Evolutionary conservation across 2,797 vertebrate species (phyloP).

Genomic region (Cossypha dichroa): DNA sequence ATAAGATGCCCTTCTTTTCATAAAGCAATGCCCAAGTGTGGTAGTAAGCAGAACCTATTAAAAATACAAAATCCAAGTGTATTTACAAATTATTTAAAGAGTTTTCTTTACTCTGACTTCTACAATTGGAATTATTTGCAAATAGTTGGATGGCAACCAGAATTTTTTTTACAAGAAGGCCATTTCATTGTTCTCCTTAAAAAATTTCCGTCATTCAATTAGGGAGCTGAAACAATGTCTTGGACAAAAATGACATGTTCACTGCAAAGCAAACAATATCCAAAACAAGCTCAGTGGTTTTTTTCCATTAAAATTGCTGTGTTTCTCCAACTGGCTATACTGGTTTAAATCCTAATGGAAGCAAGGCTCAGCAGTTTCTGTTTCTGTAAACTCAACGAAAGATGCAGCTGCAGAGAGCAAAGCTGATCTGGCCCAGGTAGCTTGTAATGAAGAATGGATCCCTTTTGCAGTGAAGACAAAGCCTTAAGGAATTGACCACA

Average conservation of each 20-base stretch:
- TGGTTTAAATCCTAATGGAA: background rate
- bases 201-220: slow-evolving; percentile 52
- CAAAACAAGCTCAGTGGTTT: slow-evolving; percentile 20
- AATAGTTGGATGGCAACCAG: slow-evolving; percentile 43
- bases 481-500: background rate
- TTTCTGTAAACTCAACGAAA: background rate
- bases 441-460: background rate
- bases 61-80: background rate
- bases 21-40: background rate
- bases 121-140: slow-evolving; percentile 15
- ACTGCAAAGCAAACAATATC: slow-evolving; percentile 26
- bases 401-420: background rate
- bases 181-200: slow-evolving; percentile 55
- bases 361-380: background rate
- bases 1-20: background rate
- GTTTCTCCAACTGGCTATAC: slow-evolving; percentile 14
- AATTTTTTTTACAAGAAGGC: slow-evolving; percentile 6
- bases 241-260: slow-evolving; percentile 48
- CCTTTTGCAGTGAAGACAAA: background rate
- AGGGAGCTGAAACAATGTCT: slow-evolving; percentile 59
- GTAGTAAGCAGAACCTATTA: background rate
- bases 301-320: slow-evolving; percentile 47
- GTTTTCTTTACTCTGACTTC: slow-evolving; percentile 30
- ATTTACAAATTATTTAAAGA: background rate
- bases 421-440: background rate